Base-by-base conservation (phyloP, 2,888 invertebrate species). In the Nemotelus pantherinus region DNA sequence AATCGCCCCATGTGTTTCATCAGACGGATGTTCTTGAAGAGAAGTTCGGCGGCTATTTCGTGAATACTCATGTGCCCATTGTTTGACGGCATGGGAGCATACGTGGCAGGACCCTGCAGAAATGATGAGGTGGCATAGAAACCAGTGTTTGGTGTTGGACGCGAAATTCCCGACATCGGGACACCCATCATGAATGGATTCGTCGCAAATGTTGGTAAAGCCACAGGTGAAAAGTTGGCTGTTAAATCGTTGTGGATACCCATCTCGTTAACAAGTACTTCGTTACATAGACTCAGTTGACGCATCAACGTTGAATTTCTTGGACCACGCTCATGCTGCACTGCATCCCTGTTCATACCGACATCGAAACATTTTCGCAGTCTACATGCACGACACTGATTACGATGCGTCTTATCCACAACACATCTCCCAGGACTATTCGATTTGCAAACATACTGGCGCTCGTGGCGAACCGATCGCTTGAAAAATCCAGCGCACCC, bases 311-410 rank as follows among this genome's bases (percentile, higher is more conserved):
- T 98, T 0, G 98, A 96, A 86, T 95, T 97, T 67, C 99, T 90
- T 0, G 99, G 99, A 0, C 99, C 99, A 80, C 99, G 91, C 87
- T 99, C 99, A 85, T 99, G 98, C 87, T 99, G 99, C 2, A 99
- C 99, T 78, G 99, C 99, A 84, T 98, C 97, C 88, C 93, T 95
- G 87, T 98, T 98, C 98, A 98, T 98, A 79, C 98, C 97, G 7
- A 93, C 96, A 79, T 94, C 92, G 60, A 97, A 89, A 84, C 99
- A 99, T 85, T 96, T 97, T 76, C 92, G 89, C 7, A 99, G 90
- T 10, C 99, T 90, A 84, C 99, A 99, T 0, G 98, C 95, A 3
- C 99, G 89, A 85, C 99, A 99, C 86, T 99, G 98, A 88, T 99
- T 99, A 43, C 98, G 89, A 85, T 97, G 98, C 0, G 96, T 95